Evolutionary conservation across 2,888 invertebrate species (phyloP).

Genomic region (Neoscelio sp.): DNA sequence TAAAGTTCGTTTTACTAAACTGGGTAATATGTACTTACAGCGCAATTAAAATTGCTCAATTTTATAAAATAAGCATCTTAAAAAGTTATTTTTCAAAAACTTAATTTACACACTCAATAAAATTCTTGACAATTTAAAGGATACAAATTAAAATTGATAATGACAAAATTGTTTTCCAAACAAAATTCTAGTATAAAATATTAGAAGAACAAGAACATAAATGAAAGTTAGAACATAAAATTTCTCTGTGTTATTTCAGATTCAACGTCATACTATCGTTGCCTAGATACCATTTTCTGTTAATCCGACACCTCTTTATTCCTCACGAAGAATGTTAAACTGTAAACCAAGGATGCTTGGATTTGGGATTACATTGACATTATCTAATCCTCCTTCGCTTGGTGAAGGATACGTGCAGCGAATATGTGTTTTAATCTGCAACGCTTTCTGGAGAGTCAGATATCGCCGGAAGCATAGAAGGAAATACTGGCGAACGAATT

Average conservation of each 20-base stretch:
- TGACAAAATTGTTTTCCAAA: too few species aligned
- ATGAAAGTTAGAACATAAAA: not conserved
- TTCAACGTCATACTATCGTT: conserved; percentile 2
- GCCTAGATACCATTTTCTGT: conserved; percentile 18
- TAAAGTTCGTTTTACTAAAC: too few species aligned
- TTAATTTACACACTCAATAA: too few species aligned
- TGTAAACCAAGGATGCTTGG: conserved; percentile 35
- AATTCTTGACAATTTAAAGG: too few species aligned
- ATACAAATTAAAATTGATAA: too few species aligned
- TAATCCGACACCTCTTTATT: conserved; percentile 31
- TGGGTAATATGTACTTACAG: too few species aligned
- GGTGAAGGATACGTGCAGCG: conserved; percentile 48
- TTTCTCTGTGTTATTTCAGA: conserved; percentile 14
- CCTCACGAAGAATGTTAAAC: conserved; percentile 25
- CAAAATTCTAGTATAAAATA: too few species aligned
- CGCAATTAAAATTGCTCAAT: too few species aligned
- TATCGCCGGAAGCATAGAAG: conserved; percentile 31
- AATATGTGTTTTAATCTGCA: conserved; percentile 51
- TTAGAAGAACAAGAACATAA: not conserved
- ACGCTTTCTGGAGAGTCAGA: conserved; percentile 39
- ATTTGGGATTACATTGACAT: conserved; percentile 48
- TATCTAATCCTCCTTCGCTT: conserved; percentile 47
- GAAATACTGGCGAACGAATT: conserved; percentile 66
- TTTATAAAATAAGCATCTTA: too few species aligned
- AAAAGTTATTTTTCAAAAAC: too few species aligned